Percentiles rank a stretch among this genome's conserved stretches.
These are phyloP conservation scores for Hyla sarda DNA, from an alignment of 2,113 vertebrate genomes.

Conservation along the genomic window DNA sequence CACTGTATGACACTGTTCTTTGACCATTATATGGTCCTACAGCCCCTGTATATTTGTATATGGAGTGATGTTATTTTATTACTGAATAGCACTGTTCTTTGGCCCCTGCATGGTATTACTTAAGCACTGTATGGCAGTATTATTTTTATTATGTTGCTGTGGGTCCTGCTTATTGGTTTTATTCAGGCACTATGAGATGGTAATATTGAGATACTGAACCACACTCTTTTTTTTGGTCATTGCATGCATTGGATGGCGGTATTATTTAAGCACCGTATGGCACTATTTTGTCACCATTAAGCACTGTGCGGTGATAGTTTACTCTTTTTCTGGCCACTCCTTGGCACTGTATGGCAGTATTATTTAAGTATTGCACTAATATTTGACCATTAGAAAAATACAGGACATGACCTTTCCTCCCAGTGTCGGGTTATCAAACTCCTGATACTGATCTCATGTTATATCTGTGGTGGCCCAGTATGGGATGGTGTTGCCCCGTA, in stretches of 20 bases:
- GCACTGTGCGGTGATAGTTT: too few relatives aligned
- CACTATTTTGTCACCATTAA: neutral
- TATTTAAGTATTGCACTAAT: neutral
- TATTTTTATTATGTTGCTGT: neutral
- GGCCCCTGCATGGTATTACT: neutral
- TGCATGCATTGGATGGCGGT: too few relatives aligned
- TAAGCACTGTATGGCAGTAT: neutral
- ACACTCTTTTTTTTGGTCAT: too few relatives aligned
- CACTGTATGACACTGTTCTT: too few relatives aligned
- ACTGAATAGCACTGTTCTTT: too few relatives aligned
- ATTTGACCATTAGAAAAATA: neutral
- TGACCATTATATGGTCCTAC: too few relatives aligned
- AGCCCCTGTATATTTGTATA: too few relatives aligned
- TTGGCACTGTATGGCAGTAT: neutral
- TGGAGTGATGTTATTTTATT: too few relatives aligned
- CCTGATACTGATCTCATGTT: neutral
- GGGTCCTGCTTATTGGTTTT: neutral
- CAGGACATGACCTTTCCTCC: neutral
- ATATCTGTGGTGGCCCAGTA: too few relatives aligned
- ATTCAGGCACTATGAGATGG: neutral
- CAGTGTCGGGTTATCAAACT: neutral
- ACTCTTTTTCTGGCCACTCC: too few relatives aligned
- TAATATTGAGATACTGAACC: neutral
- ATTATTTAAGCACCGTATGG: too few relatives aligned
- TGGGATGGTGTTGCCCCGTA: too few relatives aligned